Percentiles rank a stretch among this genome's conserved stretches.
These are phyloP conservation scores for Epinephelus lanceolatus DNA, from an alignment of 2,113 vertebrate genomes.

Conservation along the genomic window DNA sequence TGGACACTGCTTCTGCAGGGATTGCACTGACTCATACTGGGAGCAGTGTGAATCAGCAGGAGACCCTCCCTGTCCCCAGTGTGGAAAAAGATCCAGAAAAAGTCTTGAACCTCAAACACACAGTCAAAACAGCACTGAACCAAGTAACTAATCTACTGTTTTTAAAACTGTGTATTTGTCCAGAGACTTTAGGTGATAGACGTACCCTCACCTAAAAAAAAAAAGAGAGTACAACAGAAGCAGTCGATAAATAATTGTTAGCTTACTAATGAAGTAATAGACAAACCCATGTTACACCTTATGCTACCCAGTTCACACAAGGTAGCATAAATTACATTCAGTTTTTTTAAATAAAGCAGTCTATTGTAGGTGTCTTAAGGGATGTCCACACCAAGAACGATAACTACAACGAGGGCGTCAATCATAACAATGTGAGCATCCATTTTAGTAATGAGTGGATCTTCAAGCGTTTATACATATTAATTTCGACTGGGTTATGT, in stretches of 20 bases:
- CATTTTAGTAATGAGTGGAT: no score
- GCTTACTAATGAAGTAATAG: no score
- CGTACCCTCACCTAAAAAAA: background rate
- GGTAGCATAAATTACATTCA: no score
- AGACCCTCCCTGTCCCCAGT: background rate
- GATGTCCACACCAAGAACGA: no score
- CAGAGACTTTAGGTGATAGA: background rate
- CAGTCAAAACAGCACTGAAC: background rate
- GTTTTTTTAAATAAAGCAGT: no score
- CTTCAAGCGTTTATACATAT: no score
- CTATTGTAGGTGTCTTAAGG: no score
- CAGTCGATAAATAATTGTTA: background rate
- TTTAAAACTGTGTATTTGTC: background rate
- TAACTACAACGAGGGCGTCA: no score
- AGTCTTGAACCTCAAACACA: background rate
- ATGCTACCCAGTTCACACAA: no score
- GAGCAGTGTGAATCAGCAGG: background rate
- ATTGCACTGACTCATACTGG: background rate
- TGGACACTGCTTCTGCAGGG: constrained; percentile 3
- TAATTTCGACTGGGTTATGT: no score
- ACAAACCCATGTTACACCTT: background rate
- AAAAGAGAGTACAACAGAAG: background rate
- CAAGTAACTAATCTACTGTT: background rate
- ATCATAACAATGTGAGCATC: no score
- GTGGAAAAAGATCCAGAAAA: constrained; percentile 15